Conservation (phyloP, 2,888 invertebrate species). For the Diarsia dahlii region DNA sequence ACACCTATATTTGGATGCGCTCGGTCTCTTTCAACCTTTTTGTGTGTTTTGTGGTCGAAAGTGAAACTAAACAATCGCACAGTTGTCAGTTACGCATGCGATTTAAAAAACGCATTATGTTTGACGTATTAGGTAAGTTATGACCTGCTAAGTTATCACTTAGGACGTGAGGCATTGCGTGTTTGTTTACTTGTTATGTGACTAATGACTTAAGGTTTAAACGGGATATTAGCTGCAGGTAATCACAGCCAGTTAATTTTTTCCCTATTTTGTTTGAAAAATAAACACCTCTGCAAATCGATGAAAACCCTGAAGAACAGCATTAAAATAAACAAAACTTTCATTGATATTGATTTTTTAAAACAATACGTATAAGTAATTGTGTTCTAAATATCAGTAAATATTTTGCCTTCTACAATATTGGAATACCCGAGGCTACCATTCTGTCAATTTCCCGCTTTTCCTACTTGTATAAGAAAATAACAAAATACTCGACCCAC, state of each 20-base stretch:
- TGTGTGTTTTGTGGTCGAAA: constrained; percentile 70
- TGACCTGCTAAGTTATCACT: constrained; percentile 44
- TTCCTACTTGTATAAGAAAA: background rate
- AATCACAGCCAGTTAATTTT: background rate
- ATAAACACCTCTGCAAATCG: background rate
- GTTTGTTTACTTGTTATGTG: constrained; percentile 29
- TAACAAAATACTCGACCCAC: background rate
- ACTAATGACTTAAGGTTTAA: constrained; percentile 4
- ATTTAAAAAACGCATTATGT: constrained; percentile 48
- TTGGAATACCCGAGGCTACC: background rate
- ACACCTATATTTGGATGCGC: constrained; percentile 62
- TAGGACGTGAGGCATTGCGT: constrained; percentile 14
- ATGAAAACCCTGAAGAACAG: background rate
- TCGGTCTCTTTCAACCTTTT: constrained; percentile 58
- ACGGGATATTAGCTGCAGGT: background rate
- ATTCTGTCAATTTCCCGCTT: background rate
- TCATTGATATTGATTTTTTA: background rate
- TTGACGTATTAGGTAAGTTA: constrained; percentile 58
- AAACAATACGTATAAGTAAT: background rate
- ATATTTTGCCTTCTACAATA: background rate
- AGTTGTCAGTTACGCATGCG: constrained; percentile 65
- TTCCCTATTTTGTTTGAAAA: background rate
- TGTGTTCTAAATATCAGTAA: background rate
- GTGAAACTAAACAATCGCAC: constrained; percentile 73
- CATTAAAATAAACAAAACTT: background rate